Percentiles rank a stretch among this genome's conserved stretches.
Evolutionary conservation across 2,797 vertebrate species (phyloP).

Genomic region (Micromesistius poutassou): DNA sequence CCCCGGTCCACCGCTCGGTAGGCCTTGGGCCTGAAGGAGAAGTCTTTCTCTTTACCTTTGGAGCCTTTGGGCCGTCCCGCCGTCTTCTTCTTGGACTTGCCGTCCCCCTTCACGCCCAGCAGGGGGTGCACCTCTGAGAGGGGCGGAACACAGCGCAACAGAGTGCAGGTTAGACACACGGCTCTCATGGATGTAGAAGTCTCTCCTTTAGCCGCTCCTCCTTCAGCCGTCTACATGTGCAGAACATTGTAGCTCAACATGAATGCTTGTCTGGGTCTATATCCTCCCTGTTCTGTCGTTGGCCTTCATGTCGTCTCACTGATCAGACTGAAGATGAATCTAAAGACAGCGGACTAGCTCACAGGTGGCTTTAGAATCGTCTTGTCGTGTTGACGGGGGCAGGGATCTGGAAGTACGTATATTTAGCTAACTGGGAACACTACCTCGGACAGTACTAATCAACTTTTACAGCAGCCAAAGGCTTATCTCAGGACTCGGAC

Average conservation of each 20-base stretch:
- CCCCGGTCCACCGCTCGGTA: slow-evolving; percentile 66
- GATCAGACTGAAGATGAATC: too few relatives aligned
- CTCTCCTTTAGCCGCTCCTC: not conserved
- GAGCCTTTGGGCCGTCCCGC: slow-evolving; percentile 97
- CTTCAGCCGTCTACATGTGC: not conserved
- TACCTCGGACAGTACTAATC: too few relatives aligned
- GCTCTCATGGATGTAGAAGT: not conserved
- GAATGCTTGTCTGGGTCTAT: not conserved
- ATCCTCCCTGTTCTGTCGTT: too few relatives aligned
- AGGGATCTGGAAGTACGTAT: too few relatives aligned
- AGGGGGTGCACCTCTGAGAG: slow-evolving; percentile 92
- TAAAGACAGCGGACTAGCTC: too few relatives aligned
- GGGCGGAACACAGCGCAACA: not conserved
- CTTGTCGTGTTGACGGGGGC: too few relatives aligned
- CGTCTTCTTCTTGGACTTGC: slow-evolving; percentile 99
- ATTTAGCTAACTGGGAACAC: too few relatives aligned
- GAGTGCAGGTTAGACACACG: not conserved
- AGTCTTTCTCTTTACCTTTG: slow-evolving; percentile 99
- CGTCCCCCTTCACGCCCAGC: slow-evolving; percentile 96
- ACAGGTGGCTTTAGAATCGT: too few relatives aligned
- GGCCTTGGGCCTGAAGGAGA: slow-evolving; percentile 95
- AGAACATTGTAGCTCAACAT: not conserved
- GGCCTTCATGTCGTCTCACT: too few relatives aligned
- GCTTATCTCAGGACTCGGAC: too few relatives aligned
- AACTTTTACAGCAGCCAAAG: too few relatives aligned